Evolutionary conservation across 2,797 vertebrate genomes (phyloP).

Genomic region (Gobio occitaniae): DNA sequence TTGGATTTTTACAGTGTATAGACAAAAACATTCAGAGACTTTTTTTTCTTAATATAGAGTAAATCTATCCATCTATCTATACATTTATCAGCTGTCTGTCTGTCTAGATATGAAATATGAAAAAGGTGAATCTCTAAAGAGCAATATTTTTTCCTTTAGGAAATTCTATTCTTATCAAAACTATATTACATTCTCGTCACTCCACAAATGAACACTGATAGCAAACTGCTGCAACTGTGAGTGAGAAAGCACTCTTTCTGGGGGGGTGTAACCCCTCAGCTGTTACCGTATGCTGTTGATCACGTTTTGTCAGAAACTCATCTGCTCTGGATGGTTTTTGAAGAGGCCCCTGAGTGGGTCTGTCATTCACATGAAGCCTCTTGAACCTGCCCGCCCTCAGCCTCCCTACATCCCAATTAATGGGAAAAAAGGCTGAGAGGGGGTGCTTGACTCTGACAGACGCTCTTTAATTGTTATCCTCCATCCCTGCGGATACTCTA

Average conservation of each 20-base stretch:
- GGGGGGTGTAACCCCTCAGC: constrained; percentile 59
- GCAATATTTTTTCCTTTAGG: not conserved
- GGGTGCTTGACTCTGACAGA: constrained; percentile 80
- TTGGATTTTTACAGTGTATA: not conserved
- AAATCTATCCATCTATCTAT: too few species aligned
- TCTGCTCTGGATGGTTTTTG: constrained; percentile 71
- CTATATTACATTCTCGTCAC: constrained; percentile 36
- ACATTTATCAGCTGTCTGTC: too few species aligned
- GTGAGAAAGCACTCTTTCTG: constrained; percentile 49
- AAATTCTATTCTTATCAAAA: constrained; percentile 2
- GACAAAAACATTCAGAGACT: not conserved
- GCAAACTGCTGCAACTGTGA: constrained; percentile 50
- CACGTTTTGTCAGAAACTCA: constrained; percentile 81
- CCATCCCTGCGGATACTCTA: constrained; percentile 77
- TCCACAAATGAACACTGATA: constrained; percentile 41
- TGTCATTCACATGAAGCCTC: constrained; percentile 80
- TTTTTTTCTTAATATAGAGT: too few species aligned
- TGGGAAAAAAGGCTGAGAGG: constrained; percentile 81
- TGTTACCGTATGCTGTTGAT: constrained; percentile 80
- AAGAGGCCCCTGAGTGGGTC: constrained; percentile 72
- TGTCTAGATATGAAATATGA: not conserved
- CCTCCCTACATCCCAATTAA: constrained; percentile 84
- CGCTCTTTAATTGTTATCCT: constrained; percentile 84
- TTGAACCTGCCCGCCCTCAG: constrained; percentile 81
- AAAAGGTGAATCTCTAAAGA: not conserved